Conservation (phyloP, 2,113 vertebrate species). For the Mesitornis unicolor region DNA sequence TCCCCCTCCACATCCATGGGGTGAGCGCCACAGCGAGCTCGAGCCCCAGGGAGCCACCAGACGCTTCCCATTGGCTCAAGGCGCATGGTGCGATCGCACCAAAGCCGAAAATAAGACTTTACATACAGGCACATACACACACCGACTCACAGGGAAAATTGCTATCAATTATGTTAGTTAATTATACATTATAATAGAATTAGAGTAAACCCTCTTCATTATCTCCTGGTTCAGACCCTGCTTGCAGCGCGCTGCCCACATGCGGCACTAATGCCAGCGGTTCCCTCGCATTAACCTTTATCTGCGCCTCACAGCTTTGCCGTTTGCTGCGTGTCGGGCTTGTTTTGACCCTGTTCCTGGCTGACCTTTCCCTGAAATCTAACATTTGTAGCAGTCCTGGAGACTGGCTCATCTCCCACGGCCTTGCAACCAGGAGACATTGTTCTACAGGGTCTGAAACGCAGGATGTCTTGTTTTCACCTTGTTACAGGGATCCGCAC, state of each 20-base stretch:
- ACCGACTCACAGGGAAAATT: constrained; percentile 43
- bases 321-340: not conserved
- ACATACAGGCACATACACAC: not conserved
- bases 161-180: constrained; percentile 57
- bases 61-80: not conserved
- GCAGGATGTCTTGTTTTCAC: not conserved
- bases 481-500: not conserved
- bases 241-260: constrained; percentile 42
- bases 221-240: constrained; percentile 10
- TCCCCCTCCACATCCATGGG: not conserved
- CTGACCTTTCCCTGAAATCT: constrained; percentile 30
- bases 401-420: constrained; percentile 33
- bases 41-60: accelerated
- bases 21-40: not conserved
- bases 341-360: constrained; percentile 29
- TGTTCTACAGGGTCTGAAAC: constrained; percentile 16
- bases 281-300: constrained; percentile 45
- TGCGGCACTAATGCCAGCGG: not conserved
- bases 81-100: not conserved
- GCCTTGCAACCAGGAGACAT: not conserved
- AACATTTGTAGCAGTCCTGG: constrained; percentile 35
- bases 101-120: constrained; percentile 47
- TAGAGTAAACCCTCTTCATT: constrained; percentile 40
- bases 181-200: constrained; percentile 62
- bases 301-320: not conserved